These are phyloP conservation scores for Oligia fasciuncula DNA, from an alignment of 2,888 invertebrate species.

Conservation along the genomic window DNA sequence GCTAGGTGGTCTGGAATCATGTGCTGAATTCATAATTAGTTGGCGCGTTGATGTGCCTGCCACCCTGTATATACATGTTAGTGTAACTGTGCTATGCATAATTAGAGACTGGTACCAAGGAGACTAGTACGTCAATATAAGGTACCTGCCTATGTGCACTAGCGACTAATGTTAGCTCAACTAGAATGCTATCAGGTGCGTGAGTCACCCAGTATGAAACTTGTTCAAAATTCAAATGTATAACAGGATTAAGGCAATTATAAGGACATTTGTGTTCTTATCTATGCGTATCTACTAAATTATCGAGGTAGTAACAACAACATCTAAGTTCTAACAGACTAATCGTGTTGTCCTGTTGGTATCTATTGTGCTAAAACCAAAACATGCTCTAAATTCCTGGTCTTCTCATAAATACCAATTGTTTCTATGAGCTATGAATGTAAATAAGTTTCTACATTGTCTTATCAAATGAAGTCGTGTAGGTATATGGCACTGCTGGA, in stretches of 20 bases:
- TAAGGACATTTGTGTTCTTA: conserved; percentile 45
- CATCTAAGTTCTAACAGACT: conserved; percentile 12
- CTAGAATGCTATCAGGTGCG: conserved; percentile 49
- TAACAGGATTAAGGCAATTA: conserved; percentile 51
- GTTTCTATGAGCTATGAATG: background rate
- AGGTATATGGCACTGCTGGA: background rate
- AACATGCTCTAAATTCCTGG: background rate
- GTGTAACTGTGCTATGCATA: too few relatives aligned
- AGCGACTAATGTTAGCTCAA: conserved; percentile 16
- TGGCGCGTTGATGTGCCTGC: background rate
- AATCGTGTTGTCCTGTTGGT: background rate
- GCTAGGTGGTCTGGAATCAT: background rate
- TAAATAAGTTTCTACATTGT: background rate
- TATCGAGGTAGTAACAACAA: conserved; percentile 10
- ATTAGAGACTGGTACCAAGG: background rate
- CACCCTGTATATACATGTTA: too few relatives aligned
- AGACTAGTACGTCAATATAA: conserved; percentile 1
- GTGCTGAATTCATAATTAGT: background rate
- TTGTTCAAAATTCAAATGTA: conserved; percentile 55
- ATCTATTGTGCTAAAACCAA: background rate
- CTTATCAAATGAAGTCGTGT: background rate
- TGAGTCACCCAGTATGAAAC: conserved; percentile 54
- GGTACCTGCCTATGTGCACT: conserved; percentile 1
- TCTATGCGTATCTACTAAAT: conserved; percentile 11
- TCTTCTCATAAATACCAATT: background rate